These are phyloP conservation scores for Heteromyza rotundicornis DNA, from an alignment of 2,888 invertebrate genomes.

Conservation along the genomic window DNA sequence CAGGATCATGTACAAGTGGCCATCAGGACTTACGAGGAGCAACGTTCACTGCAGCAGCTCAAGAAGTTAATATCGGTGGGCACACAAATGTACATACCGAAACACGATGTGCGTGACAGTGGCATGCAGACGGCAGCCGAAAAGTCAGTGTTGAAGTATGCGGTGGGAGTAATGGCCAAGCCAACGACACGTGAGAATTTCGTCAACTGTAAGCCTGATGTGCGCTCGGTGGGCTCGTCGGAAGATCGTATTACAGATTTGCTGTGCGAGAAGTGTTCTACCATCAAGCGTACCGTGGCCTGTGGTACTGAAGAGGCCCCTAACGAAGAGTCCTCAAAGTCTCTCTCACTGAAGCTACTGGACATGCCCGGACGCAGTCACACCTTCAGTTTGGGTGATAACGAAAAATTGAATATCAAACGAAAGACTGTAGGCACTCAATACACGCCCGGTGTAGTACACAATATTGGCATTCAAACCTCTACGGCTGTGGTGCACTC, in stretches of 20 bases:
- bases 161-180: conserved; percentile 46
- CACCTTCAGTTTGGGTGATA: conserved; percentile 68
- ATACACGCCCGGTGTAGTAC: conserved; percentile 37
- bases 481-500: conserved; percentile 37
- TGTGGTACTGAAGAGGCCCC: conserved; percentile 63
- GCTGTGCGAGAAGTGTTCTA: conserved; percentile 65
- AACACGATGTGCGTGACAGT: conserved; percentile 44
- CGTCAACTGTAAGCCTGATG: conserved; percentile 58
- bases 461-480: conserved; percentile 53
- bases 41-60: conserved; percentile 33
- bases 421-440: conserved; percentile 55
- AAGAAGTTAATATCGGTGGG: conserved; percentile 54
- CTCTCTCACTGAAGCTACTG: conserved; percentile 59
- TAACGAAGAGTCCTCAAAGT: conserved; percentile 25
- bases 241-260: conserved; percentile 64
- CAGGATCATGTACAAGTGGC: conserved; percentile 48
- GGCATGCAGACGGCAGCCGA: conserved; percentile 48
- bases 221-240: conserved; percentile 65
- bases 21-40: conserved; percentile 39
- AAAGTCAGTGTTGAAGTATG: conserved; percentile 43
- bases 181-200: conserved; percentile 52
- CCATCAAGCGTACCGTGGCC: conserved; percentile 65
- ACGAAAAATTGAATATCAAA: conserved; percentile 62
- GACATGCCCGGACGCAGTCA: conserved; percentile 65
- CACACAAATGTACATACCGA: conserved; percentile 55